phyloP scores from a whole-genome alignment of 2,113 vertebrate genomes.

The Asarcornis scutulata region DNA sequence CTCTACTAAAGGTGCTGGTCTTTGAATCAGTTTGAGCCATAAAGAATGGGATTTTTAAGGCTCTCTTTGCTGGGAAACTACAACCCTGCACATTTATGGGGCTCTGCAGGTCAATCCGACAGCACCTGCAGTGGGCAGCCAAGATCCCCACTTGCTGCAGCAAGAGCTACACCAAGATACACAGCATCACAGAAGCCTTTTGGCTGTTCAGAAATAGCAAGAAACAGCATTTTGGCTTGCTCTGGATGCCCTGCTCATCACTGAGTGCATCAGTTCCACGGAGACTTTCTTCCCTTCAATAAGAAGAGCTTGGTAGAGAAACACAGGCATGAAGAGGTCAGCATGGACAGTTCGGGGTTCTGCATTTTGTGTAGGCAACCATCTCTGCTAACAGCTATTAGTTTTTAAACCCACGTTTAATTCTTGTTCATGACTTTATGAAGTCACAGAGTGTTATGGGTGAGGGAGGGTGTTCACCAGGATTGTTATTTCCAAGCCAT shows the following conservation, averaged over 20 bases:
- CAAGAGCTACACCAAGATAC: fast-evolving
- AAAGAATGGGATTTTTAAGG: constrained; percentile 13
- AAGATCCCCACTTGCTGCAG: neutral
- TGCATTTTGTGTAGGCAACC: neutral
- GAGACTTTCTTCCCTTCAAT: neutral
- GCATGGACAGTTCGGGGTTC: neutral
- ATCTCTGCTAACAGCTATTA: neutral
- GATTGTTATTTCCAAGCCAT: neutral
- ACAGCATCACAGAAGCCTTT: neutral
- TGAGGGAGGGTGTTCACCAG: neutral
- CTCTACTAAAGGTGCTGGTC: neutral
- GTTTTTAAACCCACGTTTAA: neutral
- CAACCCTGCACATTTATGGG: neutral
- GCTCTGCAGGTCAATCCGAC: neutral
- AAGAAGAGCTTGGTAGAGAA: neutral
- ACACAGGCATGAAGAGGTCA: neutral
- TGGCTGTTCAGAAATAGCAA: neutral
- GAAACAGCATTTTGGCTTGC: neutral
- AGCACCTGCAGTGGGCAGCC: neutral
- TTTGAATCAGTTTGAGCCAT: neutral
- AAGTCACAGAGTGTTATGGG: neutral
- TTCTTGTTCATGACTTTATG: neutral
- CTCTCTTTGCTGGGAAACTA: neutral
- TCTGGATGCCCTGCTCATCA: neutral
- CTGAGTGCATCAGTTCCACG: neutral